Evolutionary conservation across 2,113 vertebrate species (phyloP).

Genomic region (Anthoscopus minutus): DNA sequence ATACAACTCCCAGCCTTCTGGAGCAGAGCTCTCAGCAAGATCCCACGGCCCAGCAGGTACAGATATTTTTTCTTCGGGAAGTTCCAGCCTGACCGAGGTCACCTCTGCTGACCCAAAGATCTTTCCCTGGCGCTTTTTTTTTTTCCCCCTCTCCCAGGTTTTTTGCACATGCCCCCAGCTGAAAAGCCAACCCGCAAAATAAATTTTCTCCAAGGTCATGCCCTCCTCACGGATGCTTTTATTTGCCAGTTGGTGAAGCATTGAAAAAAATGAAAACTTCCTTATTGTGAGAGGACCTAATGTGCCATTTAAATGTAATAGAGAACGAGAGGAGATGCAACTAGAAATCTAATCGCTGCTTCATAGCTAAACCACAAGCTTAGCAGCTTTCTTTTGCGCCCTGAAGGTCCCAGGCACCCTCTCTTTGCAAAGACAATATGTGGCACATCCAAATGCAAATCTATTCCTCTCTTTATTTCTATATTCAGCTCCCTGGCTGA

Average conservation of each 20-base stretch:
- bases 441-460: constrained; percentile 60
- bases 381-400: constrained; percentile 32
- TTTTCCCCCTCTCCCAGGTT: accelerated
- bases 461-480: constrained; percentile 57
- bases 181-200: neutral
- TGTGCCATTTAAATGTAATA: neutral
- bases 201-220: neutral
- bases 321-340: neutral
- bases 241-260: neutral
- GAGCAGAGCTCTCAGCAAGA: neutral
- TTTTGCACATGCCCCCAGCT: neutral
- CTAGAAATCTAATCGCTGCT: neutral
- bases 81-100: neutral
- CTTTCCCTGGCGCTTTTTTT: neutral
- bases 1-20: constrained; percentile 15
- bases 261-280: constrained; percentile 10
- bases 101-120: neutral
- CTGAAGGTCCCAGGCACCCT: constrained; percentile 21
- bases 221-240: neutral
- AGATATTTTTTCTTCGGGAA: neutral
- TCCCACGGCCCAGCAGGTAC: neutral
- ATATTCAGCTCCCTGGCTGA: constrained; percentile 50
- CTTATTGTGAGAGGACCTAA: neutral
- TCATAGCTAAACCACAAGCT: neutral
- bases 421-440: constrained; percentile 40